Evolutionary conservation across 1,140 invertebrate species (phyloP).

Genomic region (Centruroides sculpturatus): DNA sequence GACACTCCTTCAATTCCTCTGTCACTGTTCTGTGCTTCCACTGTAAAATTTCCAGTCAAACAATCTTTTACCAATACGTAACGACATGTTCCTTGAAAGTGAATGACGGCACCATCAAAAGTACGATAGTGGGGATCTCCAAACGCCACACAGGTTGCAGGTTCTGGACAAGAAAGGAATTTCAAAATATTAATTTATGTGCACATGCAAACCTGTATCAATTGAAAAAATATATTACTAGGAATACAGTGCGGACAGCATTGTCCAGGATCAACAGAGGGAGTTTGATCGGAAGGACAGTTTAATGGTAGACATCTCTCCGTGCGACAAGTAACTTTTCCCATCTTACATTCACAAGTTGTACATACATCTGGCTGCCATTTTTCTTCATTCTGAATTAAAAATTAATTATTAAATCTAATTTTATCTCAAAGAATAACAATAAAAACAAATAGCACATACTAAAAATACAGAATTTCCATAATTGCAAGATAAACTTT

Average conservation of each 20-base stretch:
- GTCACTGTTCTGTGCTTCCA: constrained; percentile 11
- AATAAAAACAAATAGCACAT: no score
- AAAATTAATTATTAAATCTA: neutral
- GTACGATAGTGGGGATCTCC: constrained; percentile 88
- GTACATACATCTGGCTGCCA: constrained; percentile 73
- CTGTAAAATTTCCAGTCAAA: constrained; percentile 5
- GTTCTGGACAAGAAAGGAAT: neutral
- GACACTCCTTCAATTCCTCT: constrained; percentile 15
- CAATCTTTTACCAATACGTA: constrained; percentile 12
- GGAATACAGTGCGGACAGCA: constrained; percentile 72
- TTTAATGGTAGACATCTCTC: constrained; percentile 44
- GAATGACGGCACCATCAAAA: constrained; percentile 81
- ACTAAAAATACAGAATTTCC: neutral
- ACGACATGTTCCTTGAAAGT: constrained; percentile 45
- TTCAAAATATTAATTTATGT: no score
- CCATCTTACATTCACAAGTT: constrained; percentile 65
- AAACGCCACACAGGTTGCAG: constrained; percentile 66
- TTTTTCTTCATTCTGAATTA: constrained; percentile 55
- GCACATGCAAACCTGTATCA: no score
- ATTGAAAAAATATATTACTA: constrained; percentile 36
- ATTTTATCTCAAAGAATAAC: no score
- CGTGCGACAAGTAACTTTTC: constrained; percentile 60
- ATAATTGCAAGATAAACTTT: constrained; percentile 6
- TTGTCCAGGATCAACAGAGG: constrained; percentile 52
- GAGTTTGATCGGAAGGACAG: constrained; percentile 55